phyloP scores from a whole-genome alignment of 1,140 invertebrate genomes.

The Idris sp. region DNA sequence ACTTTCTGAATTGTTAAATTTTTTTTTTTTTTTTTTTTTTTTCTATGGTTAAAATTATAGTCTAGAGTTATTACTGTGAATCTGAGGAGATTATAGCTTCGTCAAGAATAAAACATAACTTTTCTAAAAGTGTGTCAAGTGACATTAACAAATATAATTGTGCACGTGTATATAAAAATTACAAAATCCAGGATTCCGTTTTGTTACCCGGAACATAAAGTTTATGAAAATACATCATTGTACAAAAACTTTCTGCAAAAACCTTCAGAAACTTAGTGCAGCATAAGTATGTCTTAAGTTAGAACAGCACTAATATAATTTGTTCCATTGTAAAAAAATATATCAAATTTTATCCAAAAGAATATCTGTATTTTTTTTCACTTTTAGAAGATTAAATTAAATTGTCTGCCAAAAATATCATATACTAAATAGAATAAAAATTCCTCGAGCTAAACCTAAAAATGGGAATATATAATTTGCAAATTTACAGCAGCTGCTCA shows the following conservation, averaged over 20 bases:
- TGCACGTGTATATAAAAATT: conserved; percentile 46
- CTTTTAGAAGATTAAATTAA: too few relatives aligned
- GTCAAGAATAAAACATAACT: conserved; percentile 54
- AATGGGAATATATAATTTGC: background rate
- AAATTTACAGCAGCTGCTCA: conserved; percentile 19
- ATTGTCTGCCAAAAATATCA: too few relatives aligned
- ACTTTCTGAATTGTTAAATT: too few relatives aligned
- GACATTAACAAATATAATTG: conserved; percentile 57
- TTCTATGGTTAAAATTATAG: conserved; percentile 53
- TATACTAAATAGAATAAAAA: too few relatives aligned
- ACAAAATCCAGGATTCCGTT: conserved; percentile 27
- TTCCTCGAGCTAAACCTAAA: too few relatives aligned
- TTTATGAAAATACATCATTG: conserved; percentile 37
- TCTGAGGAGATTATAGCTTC: conserved; percentile 48
- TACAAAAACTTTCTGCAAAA: conserved; percentile 1
- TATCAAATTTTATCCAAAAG: too few relatives aligned
- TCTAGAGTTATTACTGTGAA: conserved; percentile 48
- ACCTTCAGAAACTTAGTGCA: too few relatives aligned
- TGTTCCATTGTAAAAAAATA: too few relatives aligned
- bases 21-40: too few relatives aligned
- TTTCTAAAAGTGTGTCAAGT: conserved; percentile 57
- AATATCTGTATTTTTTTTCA: too few relatives aligned
- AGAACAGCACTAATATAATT: too few relatives aligned
- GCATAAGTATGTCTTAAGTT: too few relatives aligned
- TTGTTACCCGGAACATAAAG: conserved; percentile 27